phyloP scores from a whole-genome alignment of 2,797 vertebrate genomes.

The Aeoliscus strigatus region DNA sequence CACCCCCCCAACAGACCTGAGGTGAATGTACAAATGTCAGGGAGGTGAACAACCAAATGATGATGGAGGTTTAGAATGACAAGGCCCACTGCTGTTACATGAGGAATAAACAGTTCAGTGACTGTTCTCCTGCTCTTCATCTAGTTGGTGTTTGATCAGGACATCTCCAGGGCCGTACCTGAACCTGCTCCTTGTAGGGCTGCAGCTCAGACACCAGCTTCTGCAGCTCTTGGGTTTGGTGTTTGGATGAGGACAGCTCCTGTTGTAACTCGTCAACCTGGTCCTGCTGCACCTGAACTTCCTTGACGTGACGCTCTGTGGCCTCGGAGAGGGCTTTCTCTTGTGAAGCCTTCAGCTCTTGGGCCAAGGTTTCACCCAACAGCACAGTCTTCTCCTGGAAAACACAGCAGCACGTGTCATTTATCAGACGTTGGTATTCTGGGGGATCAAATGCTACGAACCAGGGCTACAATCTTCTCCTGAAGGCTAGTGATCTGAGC shows the following conservation, averaged over 20 bases:
- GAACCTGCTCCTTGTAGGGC: constrained; percentile 78
- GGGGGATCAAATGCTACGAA: too few relatives aligned
- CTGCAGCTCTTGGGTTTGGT: constrained; percentile 70
- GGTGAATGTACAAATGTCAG: constrained; percentile 6
- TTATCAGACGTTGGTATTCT: too few relatives aligned
- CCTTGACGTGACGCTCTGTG: constrained; percentile 67
- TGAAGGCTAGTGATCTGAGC: constrained; percentile 74
- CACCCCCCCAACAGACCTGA: constrained; percentile 8
- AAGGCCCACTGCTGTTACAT: constrained; percentile 13
- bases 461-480: constrained; percentile 78
- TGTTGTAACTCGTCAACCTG: constrained; percentile 66
- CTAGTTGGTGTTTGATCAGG: too few relatives aligned
- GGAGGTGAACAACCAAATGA: constrained; percentile 2
- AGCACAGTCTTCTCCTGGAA: constrained; percentile 78
- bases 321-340: constrained; percentile 74
- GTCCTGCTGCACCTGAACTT: constrained; percentile 65
- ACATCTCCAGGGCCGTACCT: too few relatives aligned
- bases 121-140: too few relatives aligned
- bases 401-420: constrained; percentile 2
- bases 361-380: constrained; percentile 61
- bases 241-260: constrained; percentile 66
- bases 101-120: too few relatives aligned
- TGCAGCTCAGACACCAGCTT: constrained; percentile 77
- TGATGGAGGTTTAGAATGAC: not conserved
- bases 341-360: constrained; percentile 75